Base-by-base conservation (phyloP, 2,113 vertebrate genomes). In the Pachycephala philippinensis region DNA sequence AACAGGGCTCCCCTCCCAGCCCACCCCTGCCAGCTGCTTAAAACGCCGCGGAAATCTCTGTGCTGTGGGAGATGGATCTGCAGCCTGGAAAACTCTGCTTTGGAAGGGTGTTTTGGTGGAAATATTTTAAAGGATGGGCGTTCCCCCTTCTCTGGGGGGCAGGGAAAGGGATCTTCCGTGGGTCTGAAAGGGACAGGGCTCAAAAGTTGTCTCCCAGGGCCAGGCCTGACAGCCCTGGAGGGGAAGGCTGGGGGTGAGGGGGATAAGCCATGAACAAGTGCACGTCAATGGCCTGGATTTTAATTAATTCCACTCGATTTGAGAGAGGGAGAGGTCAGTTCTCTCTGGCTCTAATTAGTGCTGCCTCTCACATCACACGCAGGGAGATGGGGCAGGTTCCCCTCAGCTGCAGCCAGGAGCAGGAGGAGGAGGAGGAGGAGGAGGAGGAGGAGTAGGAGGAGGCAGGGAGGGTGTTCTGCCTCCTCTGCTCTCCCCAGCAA, bases 291-390 rank as follows among this genome's bases (percentile, higher is more conserved):
- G 90, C 42, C 53, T 56, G 87, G 79, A 9, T 89, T 85, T 90
- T 93, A 95, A 96, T 96, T 93, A 95, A 94, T 95, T 95, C 60
- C 56, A 42, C 57, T 92, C 40, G 30, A 84, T 83, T 33, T 40
- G 70, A 49, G 54, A n/a, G 45, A 78, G 65, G 64, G 84, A 33
- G 71, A 93, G 94, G 80, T 90, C 82, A 78, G 40, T 53, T 88
- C 53, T 96, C 68, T 7, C 72, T 59, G 83, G 45, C 61, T 94
- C 69, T 95, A 94, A 97, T 97, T 96, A 97, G 90, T 1, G 57
- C 88, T 54, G 76, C 60, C 61, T 66, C 71, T 65, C 3, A 1
- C 27, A 8, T 4, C 0, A 28, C 56, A 23, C 1, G 8, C 11
- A 16, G 44, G 86, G 88, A 87, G 81, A 60, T 2, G 75, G 74